Evolutionary conservation across 1,140 invertebrate genomes (phyloP).

Genomic region (Temnothorax longispinosus): DNA sequence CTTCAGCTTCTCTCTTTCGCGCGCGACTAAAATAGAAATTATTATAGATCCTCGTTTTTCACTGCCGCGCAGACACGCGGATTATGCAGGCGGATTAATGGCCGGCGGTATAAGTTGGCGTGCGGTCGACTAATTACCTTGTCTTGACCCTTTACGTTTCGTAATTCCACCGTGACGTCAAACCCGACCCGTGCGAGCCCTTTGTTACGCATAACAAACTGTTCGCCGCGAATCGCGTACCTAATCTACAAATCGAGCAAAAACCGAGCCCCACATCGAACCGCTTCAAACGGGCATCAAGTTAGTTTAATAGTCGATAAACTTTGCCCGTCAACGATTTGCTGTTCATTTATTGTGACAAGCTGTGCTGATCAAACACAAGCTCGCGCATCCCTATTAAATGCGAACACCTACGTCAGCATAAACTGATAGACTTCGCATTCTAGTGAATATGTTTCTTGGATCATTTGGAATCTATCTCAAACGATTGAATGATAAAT

Average conservation of each 20-base stretch:
- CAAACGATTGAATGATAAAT: not conserved
- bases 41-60: constrained; percentile 21
- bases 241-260: not conserved
- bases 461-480: not conserved
- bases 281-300: not conserved
- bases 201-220: constrained; percentile 1
- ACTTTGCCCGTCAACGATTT: not conserved
- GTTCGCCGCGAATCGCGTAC: not conserved
- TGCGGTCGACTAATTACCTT: constrained; percentile 12
- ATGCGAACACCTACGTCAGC: not conserved
- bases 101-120: not conserved
- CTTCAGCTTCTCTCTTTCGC: not conserved
- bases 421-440: not conserved
- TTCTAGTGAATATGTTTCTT: not conserved
- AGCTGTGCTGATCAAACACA: not conserved
- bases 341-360: not conserved
- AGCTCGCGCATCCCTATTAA: not conserved
- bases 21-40: constrained; percentile 4
- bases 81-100: not conserved
- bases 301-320: constrained; percentile 35
- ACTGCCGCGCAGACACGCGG: not conserved
- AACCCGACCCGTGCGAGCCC: not conserved
- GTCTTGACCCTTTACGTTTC: constrained; percentile 6
- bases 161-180: constrained; percentile 40
- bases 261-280: constrained; percentile 6